Evolutionary conservation across 1,140 invertebrate species (phyloP).

Genomic region (Tribolium castaneum): DNA sequence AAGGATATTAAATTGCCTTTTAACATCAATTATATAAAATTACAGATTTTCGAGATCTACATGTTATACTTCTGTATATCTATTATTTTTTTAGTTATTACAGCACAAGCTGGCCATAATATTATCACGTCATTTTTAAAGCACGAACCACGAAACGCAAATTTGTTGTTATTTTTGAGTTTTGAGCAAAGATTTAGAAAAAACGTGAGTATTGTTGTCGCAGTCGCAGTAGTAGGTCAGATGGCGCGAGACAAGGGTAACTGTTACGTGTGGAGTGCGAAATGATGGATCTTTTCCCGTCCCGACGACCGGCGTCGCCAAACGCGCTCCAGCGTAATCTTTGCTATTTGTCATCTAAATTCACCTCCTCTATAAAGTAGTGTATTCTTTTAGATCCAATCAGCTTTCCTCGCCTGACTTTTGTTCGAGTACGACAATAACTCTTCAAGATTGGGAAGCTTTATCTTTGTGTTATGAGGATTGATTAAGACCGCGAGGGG

Average conservation of each 20-base stretch:
- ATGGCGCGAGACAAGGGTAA: conserved; percentile 12
- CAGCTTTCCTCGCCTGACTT: conserved; percentile 57
- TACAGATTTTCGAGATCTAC: neutral
- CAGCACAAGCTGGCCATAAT: too few relatives aligned
- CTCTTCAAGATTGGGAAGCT: conserved; percentile 56
- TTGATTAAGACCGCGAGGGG: conserved; percentile 59
- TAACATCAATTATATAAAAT: conserved; percentile 13
- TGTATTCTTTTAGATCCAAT: conserved; percentile 61
- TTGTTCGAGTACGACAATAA: conserved; percentile 57
- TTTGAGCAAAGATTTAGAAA: neutral
- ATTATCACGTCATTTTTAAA: neutral
- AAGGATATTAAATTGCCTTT: conserved; percentile 18
- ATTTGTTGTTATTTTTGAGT: neutral
- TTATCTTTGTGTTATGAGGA: conserved; percentile 60
- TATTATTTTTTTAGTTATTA: too few relatives aligned
- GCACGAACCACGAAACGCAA: too few relatives aligned
- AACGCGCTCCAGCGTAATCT: conserved; percentile 58
- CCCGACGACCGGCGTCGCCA: conserved; percentile 58
- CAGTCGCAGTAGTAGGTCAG: conserved; percentile 25
- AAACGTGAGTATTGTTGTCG: neutral
- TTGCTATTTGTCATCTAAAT: conserved; percentile 60
- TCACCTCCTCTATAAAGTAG: conserved; percentile 61
- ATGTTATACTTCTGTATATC: neutral
- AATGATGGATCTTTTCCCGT: conserved; percentile 60
- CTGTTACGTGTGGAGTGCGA: conserved; percentile 47